These are phyloP conservation scores for Aplidium turbinatum DNA, from an alignment of 23 tunicate species.

Conservation along the genomic window DNA sequence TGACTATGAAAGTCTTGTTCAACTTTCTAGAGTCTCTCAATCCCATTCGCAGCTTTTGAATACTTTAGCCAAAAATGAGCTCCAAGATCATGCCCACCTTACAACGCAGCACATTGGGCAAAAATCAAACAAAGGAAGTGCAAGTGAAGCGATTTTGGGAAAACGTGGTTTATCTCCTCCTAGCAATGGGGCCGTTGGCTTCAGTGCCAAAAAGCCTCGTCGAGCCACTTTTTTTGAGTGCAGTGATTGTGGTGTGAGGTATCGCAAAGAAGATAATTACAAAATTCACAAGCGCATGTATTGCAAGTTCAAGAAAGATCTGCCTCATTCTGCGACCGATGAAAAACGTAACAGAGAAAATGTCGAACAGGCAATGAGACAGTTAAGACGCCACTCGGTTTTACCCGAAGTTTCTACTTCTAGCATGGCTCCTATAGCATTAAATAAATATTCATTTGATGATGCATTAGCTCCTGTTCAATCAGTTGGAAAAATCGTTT, in stretches of 20 bases:
- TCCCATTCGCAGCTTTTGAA: background rate
- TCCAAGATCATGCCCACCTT: background rate
- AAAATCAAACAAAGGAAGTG: background rate
- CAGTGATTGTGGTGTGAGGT: constrained; percentile 66
- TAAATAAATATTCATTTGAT: too few species aligned
- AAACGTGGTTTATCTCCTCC: constrained; percentile 25
- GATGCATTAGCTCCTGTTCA: too few species aligned
- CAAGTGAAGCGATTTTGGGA: background rate
- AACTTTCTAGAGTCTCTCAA: constrained; percentile 42
- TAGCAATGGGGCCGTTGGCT: background rate
- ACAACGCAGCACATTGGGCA: background rate
- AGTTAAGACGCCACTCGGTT: background rate
- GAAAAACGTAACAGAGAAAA: too few species aligned
- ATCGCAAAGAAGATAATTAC: constrained; percentile 61
- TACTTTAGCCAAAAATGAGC: background rate
- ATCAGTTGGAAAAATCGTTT: too few species aligned
- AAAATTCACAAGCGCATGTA: constrained; percentile 55
- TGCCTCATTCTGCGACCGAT: background rate
- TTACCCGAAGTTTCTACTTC: background rate
- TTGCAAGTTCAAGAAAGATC: constrained; percentile 37
- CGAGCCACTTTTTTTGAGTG: constrained; percentile 49
- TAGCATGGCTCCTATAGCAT: background rate
- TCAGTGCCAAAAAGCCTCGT: constrained; percentile 31
- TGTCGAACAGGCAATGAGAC: too few species aligned
- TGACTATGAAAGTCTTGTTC: constrained; percentile 41